Evolutionary conservation across 2,113 vertebrate species (phyloP), one percentile per base, ranked within the genome.

Genomic region (Pachypanchax playfairii): DNA sequence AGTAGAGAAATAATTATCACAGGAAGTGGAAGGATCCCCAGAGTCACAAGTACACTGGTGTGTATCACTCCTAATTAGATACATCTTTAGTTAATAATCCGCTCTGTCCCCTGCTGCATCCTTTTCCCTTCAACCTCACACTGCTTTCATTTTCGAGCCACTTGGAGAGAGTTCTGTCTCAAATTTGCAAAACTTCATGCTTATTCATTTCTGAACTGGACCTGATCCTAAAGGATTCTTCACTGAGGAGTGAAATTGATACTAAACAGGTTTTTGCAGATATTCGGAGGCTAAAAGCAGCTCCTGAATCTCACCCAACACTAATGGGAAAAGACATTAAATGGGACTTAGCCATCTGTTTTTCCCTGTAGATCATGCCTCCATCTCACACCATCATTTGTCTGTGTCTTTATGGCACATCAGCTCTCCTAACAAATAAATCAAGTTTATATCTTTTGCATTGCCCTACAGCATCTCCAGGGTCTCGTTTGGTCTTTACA

Each of bases 11-110:
- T 85, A 84, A 88, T 87, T 87, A 85, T 48, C 54, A 20, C 39
- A 52, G 65, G 53, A 53, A 61, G 46, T 18, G 57, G 53, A 76
- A 62, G 57, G 52, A 24, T 83, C 73, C 85, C 86, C 43, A 51
- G 82, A 79, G 85, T 43, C 5, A 17, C 33, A 66, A 83, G 79
- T 80, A 80, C 70, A 70, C 73, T 22, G 3, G 81, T 65, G 82
- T 78, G 71, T 54, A 70, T 87, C 63, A 21, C 51, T 87, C 48
- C 71, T 87, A 87, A 88, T 90, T 85, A 88, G 76, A 14, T 31
- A 58, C 68, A 82, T 82, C 71, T 83, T 66, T 86, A 85, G 75
- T 87, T 87, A 87, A 85, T 54, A 39, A 73, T 47, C 70, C 12
- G 29, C 57, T 50, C 44, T 28, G 70, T 85, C 77, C 68, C 84